Evolutionary conservation across 2,113 vertebrate genomes (phyloP), one percentile per base, ranked within the genome.

Genomic region (Pelobates fuscus): DNA sequence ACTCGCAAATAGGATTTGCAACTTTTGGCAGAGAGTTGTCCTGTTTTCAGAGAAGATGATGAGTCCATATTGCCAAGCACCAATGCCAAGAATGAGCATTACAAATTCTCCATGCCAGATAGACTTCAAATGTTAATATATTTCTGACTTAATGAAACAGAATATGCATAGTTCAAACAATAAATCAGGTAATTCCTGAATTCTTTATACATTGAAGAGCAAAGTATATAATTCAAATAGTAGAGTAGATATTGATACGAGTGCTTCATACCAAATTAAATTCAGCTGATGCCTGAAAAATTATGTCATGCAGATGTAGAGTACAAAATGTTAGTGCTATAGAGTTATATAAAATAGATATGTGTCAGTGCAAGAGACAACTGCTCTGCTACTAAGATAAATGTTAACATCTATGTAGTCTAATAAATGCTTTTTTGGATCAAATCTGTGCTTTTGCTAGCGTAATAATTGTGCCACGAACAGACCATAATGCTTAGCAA

Each of bases 401-500:
- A 60, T 67, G 20, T 60, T 60, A n/a, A 26, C 20, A 24, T 60
- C 32, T 21, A 21, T 14, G 23, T n/a, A 21, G 41, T 29, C 64
- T 32, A 46, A 67, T 61, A 67, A 67, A 67, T 60, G 26, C 17
- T 49, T 60, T 43, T 49, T 66, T 75, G 63, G 72, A 76, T 76
- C 26, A 57, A 32, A 67, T 37, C 55, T n/a, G 32, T 67, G 64
- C 59, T 75, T 63, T 75, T 60, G 72, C 37, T 76, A 32, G 55
- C 43, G 37, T 60, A 67, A 67, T 67, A 54, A 76, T 60, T 76
- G 63, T 67, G 43, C 54, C 64, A 67, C 67, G 63, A 76, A 67
- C 62, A 67, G 37, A 44, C 61, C 52, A 67, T 75, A 58, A 75
- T 67, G 63, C 27, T 67, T 54, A 27, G 57, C 72, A 60, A 25